Base-by-base conservation (phyloP, 2,888 invertebrate genomes). In the Acleris literana region DNA sequence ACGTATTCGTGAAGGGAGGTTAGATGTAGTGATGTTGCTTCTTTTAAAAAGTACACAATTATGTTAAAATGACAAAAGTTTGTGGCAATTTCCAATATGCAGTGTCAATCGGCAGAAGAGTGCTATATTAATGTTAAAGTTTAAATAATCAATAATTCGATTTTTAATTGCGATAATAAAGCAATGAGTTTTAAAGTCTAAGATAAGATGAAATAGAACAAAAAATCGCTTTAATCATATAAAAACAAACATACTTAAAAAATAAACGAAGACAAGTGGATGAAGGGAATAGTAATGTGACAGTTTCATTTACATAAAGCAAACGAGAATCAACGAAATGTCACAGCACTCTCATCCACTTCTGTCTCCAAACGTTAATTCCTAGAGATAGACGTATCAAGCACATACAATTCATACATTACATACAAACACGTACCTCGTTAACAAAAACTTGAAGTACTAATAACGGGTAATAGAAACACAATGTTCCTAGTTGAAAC, bases 391-490 rank as follows among this genome's bases (percentile, higher is more conserved):
- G 16, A 55, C 55, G 66, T 56, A 44, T 16, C 57, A 66, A 66
- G 65, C 65, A 60, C 54, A 54, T 61, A 61, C 55, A 51, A 48
- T 46, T 51, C 64, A 55, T 44, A 49, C 64, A 49, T 46, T 48
- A 22, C 65, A 53, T 57, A 61, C 61, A 53, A 66, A 52, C 65
- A 57, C 25, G 55, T 56, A 66, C 61, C 66, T 66, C 62, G 11
- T 39, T 66, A 66, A 66, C 66, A 66, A 57, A 66, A 66, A 66
- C 62, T 17, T 56, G 60, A 61, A 65, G 65, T 65, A 64, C 55
- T 58, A 49, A 61, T 39, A 65, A 65, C 17, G 49, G 49, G 6
- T 51, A 56, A 49, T 49, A 51, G 20, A 20, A 20, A 64, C 53
- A 48, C 53, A 48, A 39, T 60, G 22, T 49, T 55, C 20, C 17